A percentile compares a stretch with the other conserved stretches of the same genome.
Conservation (phyloP, 2,797 vertebrate genomes). For the Thalassophryne amazonica region DNA sequence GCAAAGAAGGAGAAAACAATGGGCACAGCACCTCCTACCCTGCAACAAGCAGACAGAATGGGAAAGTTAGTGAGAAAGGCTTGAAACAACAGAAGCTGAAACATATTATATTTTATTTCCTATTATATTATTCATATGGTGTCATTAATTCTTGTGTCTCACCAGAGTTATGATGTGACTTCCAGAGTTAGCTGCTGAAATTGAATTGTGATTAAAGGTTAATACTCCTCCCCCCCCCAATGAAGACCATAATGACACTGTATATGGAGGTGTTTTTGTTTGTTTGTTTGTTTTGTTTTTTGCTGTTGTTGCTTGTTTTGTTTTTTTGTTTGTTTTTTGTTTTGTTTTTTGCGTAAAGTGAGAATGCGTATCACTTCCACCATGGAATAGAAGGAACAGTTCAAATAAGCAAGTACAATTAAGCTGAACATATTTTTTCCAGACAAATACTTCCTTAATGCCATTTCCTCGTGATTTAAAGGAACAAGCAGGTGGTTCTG, state of each 20-base stretch:
- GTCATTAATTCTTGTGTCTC: background rate
- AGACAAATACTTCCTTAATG: background rate
- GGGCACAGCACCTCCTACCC: conserved; percentile 94
- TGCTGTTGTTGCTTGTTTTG: no score
- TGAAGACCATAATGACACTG: no score
- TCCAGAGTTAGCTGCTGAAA: no score
- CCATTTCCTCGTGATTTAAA: conserved; percentile 20
- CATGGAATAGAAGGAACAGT: no score
- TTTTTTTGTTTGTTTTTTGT: no score
- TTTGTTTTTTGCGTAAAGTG: no score
- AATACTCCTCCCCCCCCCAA: no score
- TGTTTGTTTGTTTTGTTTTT: no score
- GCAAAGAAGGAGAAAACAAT: conserved; percentile 97
- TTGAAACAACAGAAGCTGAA: background rate
- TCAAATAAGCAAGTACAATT: conserved; percentile 1
- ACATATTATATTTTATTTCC: background rate
- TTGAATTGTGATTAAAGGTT: no score
- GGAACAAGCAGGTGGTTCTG: conserved; percentile 15
- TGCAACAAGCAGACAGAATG: conserved; percentile 62
- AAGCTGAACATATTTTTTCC: conserved; percentile 1
- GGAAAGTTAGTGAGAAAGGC: background rate
- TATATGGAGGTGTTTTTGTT: no score
- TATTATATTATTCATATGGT: background rate
- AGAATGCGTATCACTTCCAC: no score
- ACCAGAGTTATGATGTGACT: no score